Evolutionary conservation across 2,888 invertebrate species (phyloP).

Genomic region (Anoncus sp.): DNA sequence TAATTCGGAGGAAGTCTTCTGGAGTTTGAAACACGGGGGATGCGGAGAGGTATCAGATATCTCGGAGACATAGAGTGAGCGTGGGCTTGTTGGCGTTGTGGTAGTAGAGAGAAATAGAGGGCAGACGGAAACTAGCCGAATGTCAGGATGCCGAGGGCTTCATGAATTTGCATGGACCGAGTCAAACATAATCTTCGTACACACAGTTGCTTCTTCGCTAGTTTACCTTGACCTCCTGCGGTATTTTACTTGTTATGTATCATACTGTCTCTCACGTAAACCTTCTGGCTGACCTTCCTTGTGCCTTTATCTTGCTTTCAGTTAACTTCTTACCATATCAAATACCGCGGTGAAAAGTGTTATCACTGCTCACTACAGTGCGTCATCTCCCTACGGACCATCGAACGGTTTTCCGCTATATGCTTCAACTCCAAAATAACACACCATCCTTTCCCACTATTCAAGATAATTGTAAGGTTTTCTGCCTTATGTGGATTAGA

Average conservation of each 20-base stretch:
- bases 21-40: constrained; percentile 8
- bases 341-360: constrained; percentile 15
- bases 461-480: constrained; percentile 4
- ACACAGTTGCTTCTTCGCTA: constrained; percentile 62
- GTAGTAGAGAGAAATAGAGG: constrained; percentile 21
- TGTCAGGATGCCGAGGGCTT: constrained; percentile 64
- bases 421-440: constrained; percentile 13
- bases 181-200: constrained; percentile 69
- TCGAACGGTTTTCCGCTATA: neutral
- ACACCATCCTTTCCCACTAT: neutral
- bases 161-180: constrained; percentile 73
- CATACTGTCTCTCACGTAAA: constrained; percentile 38
- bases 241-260: constrained; percentile 26
- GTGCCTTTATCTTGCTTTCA: constrained; percentile 25
- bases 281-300: neutral
- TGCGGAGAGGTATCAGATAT: constrained; percentile 2
- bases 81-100: constrained; percentile 27
- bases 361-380: constrained; percentile 1
- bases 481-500: constrained; percentile 1
- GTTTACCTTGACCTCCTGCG: constrained; percentile 31
- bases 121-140: constrained; percentile 62
- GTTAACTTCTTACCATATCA: neutral
- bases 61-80: constrained; percentile 31
- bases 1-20: constrained; percentile 16
- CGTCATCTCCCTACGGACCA: constrained; percentile 1